Base-by-base conservation (phyloP, 2,888 invertebrate species). In the Campoletis raptor region DNA sequence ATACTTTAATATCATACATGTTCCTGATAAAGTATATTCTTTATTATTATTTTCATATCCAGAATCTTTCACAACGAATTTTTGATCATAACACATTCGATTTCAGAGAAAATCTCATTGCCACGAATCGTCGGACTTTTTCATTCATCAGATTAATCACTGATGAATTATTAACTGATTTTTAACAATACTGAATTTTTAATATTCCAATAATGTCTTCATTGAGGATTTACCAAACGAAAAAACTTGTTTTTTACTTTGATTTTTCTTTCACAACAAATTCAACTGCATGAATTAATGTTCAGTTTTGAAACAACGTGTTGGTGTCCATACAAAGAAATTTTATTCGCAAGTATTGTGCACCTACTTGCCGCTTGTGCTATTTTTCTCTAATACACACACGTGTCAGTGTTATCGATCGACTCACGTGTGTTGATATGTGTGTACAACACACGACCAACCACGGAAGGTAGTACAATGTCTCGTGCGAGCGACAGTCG, bases 401-500 rank as follows among this genome's bases (percentile, higher is more conserved):
- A 37, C 36, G 12, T 24, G 36, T 36, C 15, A 30, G 64, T 76
- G 21, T 73, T 83, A 83, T 85, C 87, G 87, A 87, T 85, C 87
- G 84, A 80, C 36, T 45, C 54, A 37, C 57, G 45, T 66, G 21
- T 24, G 42, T 21, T 30, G 36, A 24, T 24, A 54, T 40, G 52
- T 69, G 69, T 40, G n/a, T 40, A 42, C 18, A 36, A 72, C 30
- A 72, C 30, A 30, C 70, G 45, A 70, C 57, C 45, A 66, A 66
- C 85, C 76, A 78, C 66, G 69, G 54, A 77, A 79, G 87, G 87
- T 67, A 85, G 80, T 74, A 82, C 74, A 82, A 87, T 61, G 24
- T 85, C 82, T 77, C 79, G 82, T 82, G 66, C 76, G 85, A 87
- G 79, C 85, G 85, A 76, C 85, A 87, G 81, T 87, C 82, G 87